Base-by-base conservation (phyloP, 2,888 invertebrate genomes). In the Noctua pronuba region DNA sequence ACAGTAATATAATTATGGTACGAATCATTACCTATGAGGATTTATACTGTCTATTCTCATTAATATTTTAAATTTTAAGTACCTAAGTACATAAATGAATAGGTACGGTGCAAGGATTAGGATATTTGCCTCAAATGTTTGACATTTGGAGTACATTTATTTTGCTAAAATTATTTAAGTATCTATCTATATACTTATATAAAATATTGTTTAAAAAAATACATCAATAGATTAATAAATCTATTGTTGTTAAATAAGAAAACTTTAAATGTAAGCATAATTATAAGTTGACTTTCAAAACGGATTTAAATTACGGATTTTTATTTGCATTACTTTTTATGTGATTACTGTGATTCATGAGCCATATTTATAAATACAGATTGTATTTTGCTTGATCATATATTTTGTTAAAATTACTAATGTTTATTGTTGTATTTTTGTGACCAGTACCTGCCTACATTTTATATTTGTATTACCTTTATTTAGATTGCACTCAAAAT, bases 121-220 rank as follows among this genome's bases (percentile, higher is more conserved):
- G 16, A 31, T 70, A 41, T 71, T 24, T 35, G 35, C 69, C 77
- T 35, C 38, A 60, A n/a, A 71, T 65, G 64, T 65, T 46, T 65
- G n/a, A 69, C 65, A 80, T 52, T 79, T 49, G 24, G n/a, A 62
- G 28, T 66, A 49, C 10, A 66, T 18, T 67, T 52, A 52, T 74
- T 55, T 79, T 38, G 65, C 65, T 58, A 80, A 80, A 72, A 52
- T 70, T n/a, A n/a, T 70, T 4, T 7, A 44, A 21, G 31, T 35
- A 62, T 64, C n/a, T 78, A 52, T 38, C 24, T 8, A 8, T 21
- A 21, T 21, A 24, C n/a, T n/a, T 49, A 3, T 52, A n/a, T 55
- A n/a, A 11, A 52, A 52, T 52, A 52, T 55, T 55, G n/a, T 55
- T 55, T 55, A 55, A n/a, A 52, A 52, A 52, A 49, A 49, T 11